Evolutionary conservation across 2,888 invertebrate genomes (phyloP).

Genomic region (Pollenia labialis): DNA sequence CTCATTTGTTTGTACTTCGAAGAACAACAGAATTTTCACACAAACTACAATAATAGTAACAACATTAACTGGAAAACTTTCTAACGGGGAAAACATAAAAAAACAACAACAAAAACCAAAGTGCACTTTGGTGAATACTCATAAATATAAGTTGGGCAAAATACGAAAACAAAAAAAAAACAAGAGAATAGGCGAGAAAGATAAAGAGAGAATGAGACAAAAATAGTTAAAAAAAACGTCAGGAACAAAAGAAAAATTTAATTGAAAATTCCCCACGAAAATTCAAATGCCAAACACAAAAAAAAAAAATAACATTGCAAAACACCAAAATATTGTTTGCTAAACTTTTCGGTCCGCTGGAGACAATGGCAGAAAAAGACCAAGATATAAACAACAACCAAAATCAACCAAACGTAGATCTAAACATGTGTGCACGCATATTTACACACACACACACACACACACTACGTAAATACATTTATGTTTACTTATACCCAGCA

Average conservation of each 20-base stretch:
- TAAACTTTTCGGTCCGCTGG: conserved; percentile 62
- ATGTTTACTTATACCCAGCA: not conserved
- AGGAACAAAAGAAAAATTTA: conserved; percentile 52
- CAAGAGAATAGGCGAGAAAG: not conserved
- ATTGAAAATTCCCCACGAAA: conserved; percentile 69
- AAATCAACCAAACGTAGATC: not conserved
- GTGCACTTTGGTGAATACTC: conserved; percentile 64
- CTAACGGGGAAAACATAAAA: conserved; percentile 21
- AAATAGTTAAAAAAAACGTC: not conserved
- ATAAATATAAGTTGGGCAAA: conserved; percentile 57
- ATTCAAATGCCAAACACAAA: conserved; percentile 50
- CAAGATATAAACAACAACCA: not conserved
- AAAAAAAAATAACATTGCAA: conserved; percentile 29
- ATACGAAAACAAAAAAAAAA: not conserved
- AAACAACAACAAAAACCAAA: conserved; percentile 39
- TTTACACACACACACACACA: not conserved
- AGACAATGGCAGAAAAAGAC: conserved; percentile 40
- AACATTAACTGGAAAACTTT: conserved; percentile 49
- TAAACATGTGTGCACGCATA: not conserved
- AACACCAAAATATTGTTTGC: conserved; percentile 66
- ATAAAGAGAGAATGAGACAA: not conserved
- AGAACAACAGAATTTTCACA: conserved; percentile 33
- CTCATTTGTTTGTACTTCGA: conserved; percentile 48
- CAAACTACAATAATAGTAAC: conserved; percentile 34
- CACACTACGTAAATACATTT: too few relatives aligned